Percentiles rank a stretch among this genome's conserved stretches.
Evolutionary conservation across 1,140 invertebrate genomes (phyloP).

Genomic region (Hestina assimilis): DNA sequence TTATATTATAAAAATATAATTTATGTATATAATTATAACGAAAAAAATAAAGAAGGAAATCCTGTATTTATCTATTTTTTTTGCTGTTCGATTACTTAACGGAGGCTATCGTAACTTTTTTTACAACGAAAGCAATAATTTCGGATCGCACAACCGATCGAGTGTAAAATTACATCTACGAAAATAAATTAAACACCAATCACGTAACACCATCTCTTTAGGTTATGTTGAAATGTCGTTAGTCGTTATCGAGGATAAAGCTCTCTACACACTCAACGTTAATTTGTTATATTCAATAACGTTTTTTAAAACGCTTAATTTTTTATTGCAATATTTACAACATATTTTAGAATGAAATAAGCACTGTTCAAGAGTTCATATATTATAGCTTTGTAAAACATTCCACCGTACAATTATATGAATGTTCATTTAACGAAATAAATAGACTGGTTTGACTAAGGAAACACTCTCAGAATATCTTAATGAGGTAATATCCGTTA

Average conservation of each 20-base stretch:
- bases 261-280: neutral
- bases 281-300: neutral
- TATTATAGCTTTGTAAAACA: too few relatives aligned
- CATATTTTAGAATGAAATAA: too few relatives aligned
- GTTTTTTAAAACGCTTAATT: too few relatives aligned
- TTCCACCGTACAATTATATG: too few relatives aligned
- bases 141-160: constrained; percentile 41
- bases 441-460: too few relatives aligned
- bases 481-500: too few relatives aligned
- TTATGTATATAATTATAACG: too few relatives aligned
- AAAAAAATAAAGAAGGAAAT: constrained; percentile 8
- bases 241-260: constrained; percentile 18
- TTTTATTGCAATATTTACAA: too few relatives aligned
- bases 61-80: constrained; percentile 17
- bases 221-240: constrained; percentile 27
- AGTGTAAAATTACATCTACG: constrained; percentile 59
- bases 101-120: constrained; percentile 24
- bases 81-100: constrained; percentile 20
- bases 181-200: constrained; percentile 46
- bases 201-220: constrained; percentile 31
- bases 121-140: constrained; percentile 38
- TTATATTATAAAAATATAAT: too few relatives aligned
- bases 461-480: too few relatives aligned
- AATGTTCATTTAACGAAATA: too few relatives aligned
- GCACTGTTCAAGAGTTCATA: too few relatives aligned